Percentiles rank a stretch among this genome's conserved stretches.
Conservation (phyloP, 1,140 invertebrate genomes). For the Portunus trituberculatus region DNA sequence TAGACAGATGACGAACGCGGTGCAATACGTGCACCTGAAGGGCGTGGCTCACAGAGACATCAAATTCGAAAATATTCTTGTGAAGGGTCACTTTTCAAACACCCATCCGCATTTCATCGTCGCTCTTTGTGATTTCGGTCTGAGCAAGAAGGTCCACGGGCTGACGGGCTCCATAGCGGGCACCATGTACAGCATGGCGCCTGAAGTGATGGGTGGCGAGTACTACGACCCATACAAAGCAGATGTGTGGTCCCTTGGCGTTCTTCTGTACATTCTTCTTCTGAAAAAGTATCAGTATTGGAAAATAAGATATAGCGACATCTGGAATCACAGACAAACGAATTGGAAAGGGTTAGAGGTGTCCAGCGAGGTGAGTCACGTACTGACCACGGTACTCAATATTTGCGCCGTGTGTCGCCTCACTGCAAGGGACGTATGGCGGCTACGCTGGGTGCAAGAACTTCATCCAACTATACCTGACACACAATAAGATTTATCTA, state of each 20-base stretch:
- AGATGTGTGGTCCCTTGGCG: slow-evolving; percentile 25
- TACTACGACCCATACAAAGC: slow-evolving; percentile 12
- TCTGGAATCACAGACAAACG: neutral
- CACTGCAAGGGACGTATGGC: too few relatives aligned
- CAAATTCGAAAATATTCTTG: slow-evolving; percentile 17
- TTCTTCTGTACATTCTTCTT: neutral
- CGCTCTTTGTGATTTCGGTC: slow-evolving; percentile 21
- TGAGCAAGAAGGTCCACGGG: neutral
- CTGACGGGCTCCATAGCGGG: neutral
- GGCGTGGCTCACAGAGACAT: neutral
- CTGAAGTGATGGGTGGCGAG: neutral
- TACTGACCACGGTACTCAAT: neutral
- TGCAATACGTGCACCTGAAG: neutral
- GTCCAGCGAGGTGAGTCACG: neutral
- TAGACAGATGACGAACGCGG: neutral
- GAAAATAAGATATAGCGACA: neutral
- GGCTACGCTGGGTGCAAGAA: too few relatives aligned
- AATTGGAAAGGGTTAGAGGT: neutral
- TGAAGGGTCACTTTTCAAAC: neutral
- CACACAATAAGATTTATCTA: too few relatives aligned
- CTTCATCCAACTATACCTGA: too few relatives aligned
- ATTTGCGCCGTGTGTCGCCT: too few relatives aligned
- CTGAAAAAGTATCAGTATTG: neutral
- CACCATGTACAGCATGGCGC: slow-evolving; percentile 12
- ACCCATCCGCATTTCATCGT: neutral